A percentile compares a stretch with the other conserved stretches of the same genome.
Evolutionary conservation across 1,140 invertebrate genomes (phyloP).

Genomic region (Drosophila orosa): DNA sequence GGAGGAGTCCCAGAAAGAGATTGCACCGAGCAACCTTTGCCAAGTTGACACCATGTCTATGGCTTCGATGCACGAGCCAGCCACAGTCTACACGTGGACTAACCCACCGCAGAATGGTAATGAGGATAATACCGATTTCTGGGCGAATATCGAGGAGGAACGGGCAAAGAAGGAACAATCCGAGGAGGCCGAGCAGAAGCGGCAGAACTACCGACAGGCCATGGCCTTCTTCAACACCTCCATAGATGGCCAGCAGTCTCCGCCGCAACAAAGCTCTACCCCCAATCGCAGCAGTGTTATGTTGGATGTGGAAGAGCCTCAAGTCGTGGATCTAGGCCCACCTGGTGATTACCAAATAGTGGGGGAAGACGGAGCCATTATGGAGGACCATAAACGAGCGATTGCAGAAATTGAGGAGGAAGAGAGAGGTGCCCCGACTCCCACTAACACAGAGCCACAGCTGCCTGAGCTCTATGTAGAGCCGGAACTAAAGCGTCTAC

Average conservation of each 20-base stretch:
- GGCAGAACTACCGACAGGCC: conserved; percentile 76
- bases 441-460: conserved; percentile 51
- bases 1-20: background rate
- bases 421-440: conserved; percentile 57
- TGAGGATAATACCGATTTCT: conserved; percentile 60
- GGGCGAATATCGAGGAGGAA: conserved; percentile 70
- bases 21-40: conserved; percentile 34
- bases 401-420: conserved; percentile 38
- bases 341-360: conserved; percentile 62
- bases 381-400: conserved; percentile 42
- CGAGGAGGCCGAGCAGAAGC: conserved; percentile 71
- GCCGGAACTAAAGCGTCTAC: conserved; percentile 44
- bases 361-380: conserved; percentile 47
- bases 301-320: conserved; percentile 43
- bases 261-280: conserved; percentile 24
- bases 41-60: conserved; percentile 66
- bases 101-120: conserved; percentile 4
- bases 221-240: conserved; percentile 81
- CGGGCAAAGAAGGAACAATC: conserved; percentile 45
- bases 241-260: conserved; percentile 73
- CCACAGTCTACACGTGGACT: conserved; percentile 65
- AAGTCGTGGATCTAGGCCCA: conserved; percentile 45
- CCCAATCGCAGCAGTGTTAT: conserved; percentile 54
- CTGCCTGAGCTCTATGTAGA: conserved; percentile 69
- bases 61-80: conserved; percentile 75